phyloP scores from a whole-genome alignment of 2,888 invertebrate species.

The Arctia plantaginis region DNA sequence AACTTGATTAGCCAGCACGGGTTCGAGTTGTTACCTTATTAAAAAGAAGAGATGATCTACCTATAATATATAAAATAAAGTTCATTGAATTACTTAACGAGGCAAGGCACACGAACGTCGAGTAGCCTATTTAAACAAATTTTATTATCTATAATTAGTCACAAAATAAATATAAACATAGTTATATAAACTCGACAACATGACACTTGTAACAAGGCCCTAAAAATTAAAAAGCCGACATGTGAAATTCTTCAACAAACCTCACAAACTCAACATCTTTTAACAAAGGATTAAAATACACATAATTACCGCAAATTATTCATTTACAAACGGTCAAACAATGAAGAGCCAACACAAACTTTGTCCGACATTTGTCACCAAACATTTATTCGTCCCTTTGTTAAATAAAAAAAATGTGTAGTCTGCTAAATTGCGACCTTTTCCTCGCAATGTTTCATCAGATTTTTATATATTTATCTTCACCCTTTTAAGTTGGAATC shows the following conservation, averaged over 20 bases:
- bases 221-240: slow-evolving; percentile 21
- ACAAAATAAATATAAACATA: background rate
- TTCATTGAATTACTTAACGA: too few relatives aligned
- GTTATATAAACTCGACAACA: background rate
- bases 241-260: slow-evolving; percentile 43
- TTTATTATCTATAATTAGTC: background rate
- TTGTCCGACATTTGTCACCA: slow-evolving; percentile 53
- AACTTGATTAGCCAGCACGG: background rate
- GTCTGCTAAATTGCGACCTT: slow-evolving; percentile 59
- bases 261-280: slow-evolving; percentile 26
- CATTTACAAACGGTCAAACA: slow-evolving; percentile 73
- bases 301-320: slow-evolving; percentile 76
- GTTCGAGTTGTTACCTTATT: background rate
- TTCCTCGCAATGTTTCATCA: slow-evolving; percentile 76
- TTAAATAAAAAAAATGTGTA: slow-evolving; percentile 76
- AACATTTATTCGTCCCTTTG: slow-evolving; percentile 75
- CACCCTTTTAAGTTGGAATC: slow-evolving; percentile 84
- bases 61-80: background rate
- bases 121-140: background rate
- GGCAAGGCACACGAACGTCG: too few relatives aligned
- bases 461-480: slow-evolving; percentile 80
- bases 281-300: slow-evolving; percentile 58
- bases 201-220: background rate
- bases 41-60: background rate
- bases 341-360: slow-evolving; percentile 65